Evolutionary conservation across 2,113 vertebrate genomes (phyloP), one percentile per base, ranked within the genome.

Genomic region (Gallinago jamesoni): DNA sequence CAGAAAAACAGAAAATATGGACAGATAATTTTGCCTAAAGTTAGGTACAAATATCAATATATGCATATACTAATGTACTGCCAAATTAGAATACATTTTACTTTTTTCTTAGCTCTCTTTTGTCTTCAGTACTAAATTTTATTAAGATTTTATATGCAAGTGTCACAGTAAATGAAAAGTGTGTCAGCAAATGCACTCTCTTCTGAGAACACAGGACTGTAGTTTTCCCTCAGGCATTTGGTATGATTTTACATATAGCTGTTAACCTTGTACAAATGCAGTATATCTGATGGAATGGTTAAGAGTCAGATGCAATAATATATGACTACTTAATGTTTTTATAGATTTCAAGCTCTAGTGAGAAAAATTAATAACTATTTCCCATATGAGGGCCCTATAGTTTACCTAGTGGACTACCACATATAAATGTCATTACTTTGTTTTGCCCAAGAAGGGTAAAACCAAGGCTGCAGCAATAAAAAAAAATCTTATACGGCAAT

Each of bases 91-190:
- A 80, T 45, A 53, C 2, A n/a, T 69, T 93, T 93, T 70, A 50
- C 23, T 78, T 28, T 31, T 92, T 88, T 89, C 74, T 84, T 91
- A 72, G 15, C 12, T 90, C 35, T 62, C 39, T 86, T 84, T 73
- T 74, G 66, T 62, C 7, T 73, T 43, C n/a, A 41, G 18, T 56
- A 57, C 20, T 90, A 76, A 70, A 93, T 94, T 93, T 93, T 84
- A 74, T 93, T 67, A 64, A 33, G 28, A 43, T 85, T 91, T 94
- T 69, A 87, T 76, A 67, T 66, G 35, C 33, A 90, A 86, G 28
- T 90, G 37, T 87, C 73, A 94, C 48, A 89, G 47, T 48, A 96
- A 97, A 81, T 87, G 43, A 91, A 96, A 84, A 83, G 22, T 1
- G 1, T 70, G 85, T 79, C 56, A 89, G 57, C 39, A 95, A 96